Evolutionary conservation across 2,888 invertebrate species (phyloP).

Genomic region (Hirudinaria manillensis): DNA sequence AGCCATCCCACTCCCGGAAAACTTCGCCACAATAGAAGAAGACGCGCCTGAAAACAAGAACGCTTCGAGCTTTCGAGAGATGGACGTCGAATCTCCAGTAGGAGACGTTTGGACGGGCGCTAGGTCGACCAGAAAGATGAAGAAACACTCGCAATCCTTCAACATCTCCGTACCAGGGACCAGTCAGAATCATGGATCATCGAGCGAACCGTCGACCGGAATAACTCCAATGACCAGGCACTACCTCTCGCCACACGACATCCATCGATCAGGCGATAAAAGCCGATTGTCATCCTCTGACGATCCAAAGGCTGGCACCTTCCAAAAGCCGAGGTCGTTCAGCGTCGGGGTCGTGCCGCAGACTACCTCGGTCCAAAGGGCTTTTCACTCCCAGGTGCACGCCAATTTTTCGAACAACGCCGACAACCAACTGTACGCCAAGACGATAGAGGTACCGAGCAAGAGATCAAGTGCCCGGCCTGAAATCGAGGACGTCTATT

Average conservation of each 20-base stretch:
- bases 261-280: not conserved
- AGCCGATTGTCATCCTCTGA: not conserved
- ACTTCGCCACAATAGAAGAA: no score
- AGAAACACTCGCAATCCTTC: not conserved
- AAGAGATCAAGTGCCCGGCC: not conserved
- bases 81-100: no score
- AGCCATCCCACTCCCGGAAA: conserved; percentile 29
- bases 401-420: not conserved
- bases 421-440: not conserved
- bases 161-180: conserved; percentile 3
- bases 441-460: not conserved
- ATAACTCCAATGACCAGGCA: not conserved
- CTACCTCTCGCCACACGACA: not conserved
- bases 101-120: no score
- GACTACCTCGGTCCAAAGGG: not conserved
- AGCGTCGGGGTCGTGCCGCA: conserved; percentile 4
- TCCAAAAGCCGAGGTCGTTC: not conserved
- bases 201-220: not conserved
- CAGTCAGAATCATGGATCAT: not conserved
- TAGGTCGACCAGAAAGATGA: no score
- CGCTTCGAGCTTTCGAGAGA: no score
- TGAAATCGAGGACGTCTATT: not conserved
- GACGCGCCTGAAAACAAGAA: no score
- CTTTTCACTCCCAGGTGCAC: not conserved
- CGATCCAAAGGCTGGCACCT: not conserved